phyloP scores from a whole-genome alignment of 2,888 invertebrate species.

The Lypha dubia region DNA sequence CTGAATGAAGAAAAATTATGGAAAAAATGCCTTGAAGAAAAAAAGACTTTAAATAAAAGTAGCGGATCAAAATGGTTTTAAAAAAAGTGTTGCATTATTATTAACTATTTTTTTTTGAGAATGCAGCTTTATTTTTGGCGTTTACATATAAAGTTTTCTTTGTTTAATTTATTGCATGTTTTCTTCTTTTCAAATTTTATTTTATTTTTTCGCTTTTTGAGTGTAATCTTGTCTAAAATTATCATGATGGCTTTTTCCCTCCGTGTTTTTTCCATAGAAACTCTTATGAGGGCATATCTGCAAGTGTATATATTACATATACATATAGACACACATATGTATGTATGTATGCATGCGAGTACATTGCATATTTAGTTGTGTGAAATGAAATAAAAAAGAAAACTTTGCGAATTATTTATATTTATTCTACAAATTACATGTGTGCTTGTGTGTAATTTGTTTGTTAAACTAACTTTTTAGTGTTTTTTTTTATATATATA shows the following conservation, averaged over 20 bases:
- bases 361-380: background rate
- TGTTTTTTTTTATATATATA: slow-evolving; percentile 16
- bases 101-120: slow-evolving; percentile 35
- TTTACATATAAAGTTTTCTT: slow-evolving; percentile 15
- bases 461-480: slow-evolving; percentile 37
- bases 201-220: slow-evolving; percentile 25
- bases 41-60: slow-evolving; percentile 1
- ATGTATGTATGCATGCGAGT: background rate
- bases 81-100: slow-evolving; percentile 49
- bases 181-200: slow-evolving; percentile 20
- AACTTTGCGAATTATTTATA: slow-evolving; percentile 54
- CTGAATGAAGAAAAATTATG: slow-evolving; percentile 18
- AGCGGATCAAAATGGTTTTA: slow-evolving; percentile 31
- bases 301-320: too few species aligned
- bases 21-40: background rate
- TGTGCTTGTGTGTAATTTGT: slow-evolving; percentile 36
- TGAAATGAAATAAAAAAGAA: slow-evolving; percentile 19
- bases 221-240: slow-evolving; percentile 44
- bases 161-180: slow-evolving; percentile 29
- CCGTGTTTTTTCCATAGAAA: background rate
- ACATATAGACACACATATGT: too few species aligned
- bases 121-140: slow-evolving; percentile 22
- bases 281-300: slow-evolving; percentile 14
- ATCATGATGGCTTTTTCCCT: slow-evolving; percentile 35
- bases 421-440: slow-evolving; percentile 63